A percentile compares a stretch with the other conserved stretches of the same genome.
Conservation (phyloP, 2,113 vertebrate species). For the Emydocephalus ijimae region DNA sequence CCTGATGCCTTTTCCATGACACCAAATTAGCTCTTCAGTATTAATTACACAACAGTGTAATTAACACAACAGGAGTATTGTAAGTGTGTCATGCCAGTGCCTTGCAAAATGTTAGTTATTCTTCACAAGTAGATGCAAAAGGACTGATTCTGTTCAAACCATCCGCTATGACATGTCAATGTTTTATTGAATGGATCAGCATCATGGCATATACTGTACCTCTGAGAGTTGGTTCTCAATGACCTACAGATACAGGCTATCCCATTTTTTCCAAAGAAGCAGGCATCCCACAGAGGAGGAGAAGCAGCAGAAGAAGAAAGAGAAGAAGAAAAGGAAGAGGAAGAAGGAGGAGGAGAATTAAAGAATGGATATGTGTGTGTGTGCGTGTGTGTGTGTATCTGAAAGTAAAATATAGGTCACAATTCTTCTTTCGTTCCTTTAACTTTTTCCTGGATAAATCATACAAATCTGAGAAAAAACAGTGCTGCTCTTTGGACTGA, state of each 20-base stretch:
- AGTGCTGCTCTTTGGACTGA: neutral
- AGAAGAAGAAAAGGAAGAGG: no score
- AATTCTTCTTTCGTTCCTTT: neutral
- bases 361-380: neutral
- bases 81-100: neutral
- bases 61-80: neutral
- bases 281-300: neutral
- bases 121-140: neutral
- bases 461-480: neutral
- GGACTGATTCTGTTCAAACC: neutral
- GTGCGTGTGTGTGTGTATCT: neutral
- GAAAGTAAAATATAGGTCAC: neutral
- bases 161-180: neutral
- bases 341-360: neutral
- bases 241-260: neutral
- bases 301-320: no score
- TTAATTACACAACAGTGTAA: neutral
- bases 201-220: neutral
- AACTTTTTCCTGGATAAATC: neutral
- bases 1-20: neutral
- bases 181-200: neutral
- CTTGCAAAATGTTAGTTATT: neutral
- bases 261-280: neutral
- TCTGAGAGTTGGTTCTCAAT: neutral
- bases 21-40: neutral